These are phyloP conservation scores for Falco berigora DNA, from an alignment of 2,797 vertebrate species.

Conservation along the genomic window DNA sequence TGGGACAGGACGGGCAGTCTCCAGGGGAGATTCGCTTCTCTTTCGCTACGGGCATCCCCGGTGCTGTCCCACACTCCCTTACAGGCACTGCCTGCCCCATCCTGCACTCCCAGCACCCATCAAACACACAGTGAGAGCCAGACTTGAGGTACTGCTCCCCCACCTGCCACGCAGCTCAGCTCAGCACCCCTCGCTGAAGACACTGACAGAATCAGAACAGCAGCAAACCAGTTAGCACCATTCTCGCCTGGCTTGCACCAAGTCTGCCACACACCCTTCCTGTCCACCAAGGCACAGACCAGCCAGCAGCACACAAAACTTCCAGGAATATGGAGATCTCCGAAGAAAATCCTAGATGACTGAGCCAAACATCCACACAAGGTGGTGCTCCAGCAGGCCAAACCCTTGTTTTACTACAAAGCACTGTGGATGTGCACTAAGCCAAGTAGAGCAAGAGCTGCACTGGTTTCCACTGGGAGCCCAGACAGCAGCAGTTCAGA, in stretches of 20 bases:
- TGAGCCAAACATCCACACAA: background rate
- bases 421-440: background rate
- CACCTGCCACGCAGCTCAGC: accelerated
- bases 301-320: background rate
- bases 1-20: accelerated
- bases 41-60: accelerated
- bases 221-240: accelerated
- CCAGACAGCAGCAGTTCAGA: background rate
- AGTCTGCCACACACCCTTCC: background rate
- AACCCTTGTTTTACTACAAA: background rate
- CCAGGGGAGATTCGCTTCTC: background rate
- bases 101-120: background rate
- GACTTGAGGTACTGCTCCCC: background rate
- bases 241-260: background rate
- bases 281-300: background rate
- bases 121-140: accelerated
- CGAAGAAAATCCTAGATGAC: background rate
- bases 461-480: background rate
- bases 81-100: background rate
- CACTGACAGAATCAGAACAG: accelerated
- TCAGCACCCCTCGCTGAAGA: background rate
- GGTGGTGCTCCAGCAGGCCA: background rate
- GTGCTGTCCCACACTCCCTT: background rate
- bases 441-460: background rate
- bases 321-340: background rate